phyloP scores from a whole-genome alignment of 2,888 invertebrate species.

The Lasioglossum figueresi region DNA sequence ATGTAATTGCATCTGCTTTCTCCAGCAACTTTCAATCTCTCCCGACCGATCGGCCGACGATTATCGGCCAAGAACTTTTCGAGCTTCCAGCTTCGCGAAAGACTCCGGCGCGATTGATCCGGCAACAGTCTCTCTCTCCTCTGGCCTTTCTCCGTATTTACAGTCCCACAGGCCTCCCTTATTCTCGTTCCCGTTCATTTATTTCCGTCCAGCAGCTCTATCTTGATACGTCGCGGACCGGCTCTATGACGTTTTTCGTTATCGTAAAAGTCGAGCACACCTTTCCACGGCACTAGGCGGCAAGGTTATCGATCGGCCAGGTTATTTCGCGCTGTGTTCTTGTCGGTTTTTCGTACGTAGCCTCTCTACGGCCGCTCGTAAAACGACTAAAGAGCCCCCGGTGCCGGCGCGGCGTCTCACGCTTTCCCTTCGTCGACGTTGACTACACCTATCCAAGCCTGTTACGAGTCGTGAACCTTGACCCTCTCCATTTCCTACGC shows the following conservation, averaged over 20 bases:
- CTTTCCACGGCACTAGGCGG: background rate
- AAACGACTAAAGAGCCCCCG: conserved; percentile 14
- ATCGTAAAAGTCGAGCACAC: background rate
- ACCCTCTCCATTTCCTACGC: conserved; percentile 36
- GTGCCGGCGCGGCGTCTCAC: background rate
- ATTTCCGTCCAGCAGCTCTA: conserved; percentile 11
- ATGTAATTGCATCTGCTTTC: conserved; percentile 10
- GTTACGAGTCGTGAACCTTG: conserved; percentile 46
- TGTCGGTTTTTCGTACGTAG: background rate
- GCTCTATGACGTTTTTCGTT: conserved; percentile 1
- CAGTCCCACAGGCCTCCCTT: conserved; percentile 10
- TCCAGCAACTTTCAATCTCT: conserved; percentile 22
- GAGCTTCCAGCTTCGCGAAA: conserved; percentile 3
- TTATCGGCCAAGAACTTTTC: background rate
- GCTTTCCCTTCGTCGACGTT: conserved; percentile 31
- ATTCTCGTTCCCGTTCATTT: conserved; percentile 22
- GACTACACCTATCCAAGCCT: conserved; percentile 9
- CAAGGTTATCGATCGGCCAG: conserved; percentile 24
- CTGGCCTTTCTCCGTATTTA: conserved; percentile 11
- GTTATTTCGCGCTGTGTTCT: conserved; percentile 6
- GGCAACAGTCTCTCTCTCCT: background rate
- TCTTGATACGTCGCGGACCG: background rate
- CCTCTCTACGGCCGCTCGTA: conserved; percentile 1
- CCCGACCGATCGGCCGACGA: conserved; percentile 29
- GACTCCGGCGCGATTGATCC: conserved; percentile 31